A percentile compares a stretch with the other conserved stretches of the same genome.
Conservation (phyloP, 2,888 invertebrate species). For the Tetragonula carbonaria region DNA sequence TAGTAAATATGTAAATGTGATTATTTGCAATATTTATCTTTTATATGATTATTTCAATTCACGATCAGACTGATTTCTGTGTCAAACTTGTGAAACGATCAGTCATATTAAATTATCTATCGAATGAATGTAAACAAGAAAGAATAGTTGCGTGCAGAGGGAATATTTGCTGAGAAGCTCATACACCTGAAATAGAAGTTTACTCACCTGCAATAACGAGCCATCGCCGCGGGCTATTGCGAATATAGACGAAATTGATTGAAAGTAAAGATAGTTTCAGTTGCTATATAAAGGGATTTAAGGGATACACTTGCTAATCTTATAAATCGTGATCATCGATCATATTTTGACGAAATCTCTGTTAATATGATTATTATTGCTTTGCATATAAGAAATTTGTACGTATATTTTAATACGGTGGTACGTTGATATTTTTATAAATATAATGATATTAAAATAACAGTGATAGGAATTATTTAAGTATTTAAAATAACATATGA, state of each 20-base stretch:
- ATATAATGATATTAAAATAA: too few relatives aligned
- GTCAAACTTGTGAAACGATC: slow-evolving; percentile 11
- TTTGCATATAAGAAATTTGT: too few relatives aligned
- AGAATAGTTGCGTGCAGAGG: slow-evolving; percentile 12
- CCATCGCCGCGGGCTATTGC: slow-evolving; percentile 13
- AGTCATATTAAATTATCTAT: slow-evolving; percentile 63
- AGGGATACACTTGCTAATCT: slow-evolving; percentile 1
- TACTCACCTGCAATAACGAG: slow-evolving; percentile 58
- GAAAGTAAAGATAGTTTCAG: slow-evolving; percentile 54
- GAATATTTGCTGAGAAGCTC: slow-evolving; percentile 56
- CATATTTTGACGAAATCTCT: neutral
- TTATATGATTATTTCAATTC: neutral
- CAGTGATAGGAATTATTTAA: too few relatives aligned
- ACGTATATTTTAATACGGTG: too few relatives aligned
- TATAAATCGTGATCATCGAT: neutral
- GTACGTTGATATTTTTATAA: too few relatives aligned
- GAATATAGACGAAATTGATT: slow-evolving; percentile 45
- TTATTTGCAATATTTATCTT: neutral
- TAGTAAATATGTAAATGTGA: neutral
- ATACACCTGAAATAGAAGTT: slow-evolving; percentile 64
- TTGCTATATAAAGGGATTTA: slow-evolving; percentile 17
- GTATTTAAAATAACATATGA: too few relatives aligned
- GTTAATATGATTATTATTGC: too few relatives aligned
- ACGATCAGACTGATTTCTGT: neutral
- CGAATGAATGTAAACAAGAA: slow-evolving; percentile 42